phyloP scores from a whole-genome alignment of 2,888 invertebrate species.

The Fabriciana adippe region DNA sequence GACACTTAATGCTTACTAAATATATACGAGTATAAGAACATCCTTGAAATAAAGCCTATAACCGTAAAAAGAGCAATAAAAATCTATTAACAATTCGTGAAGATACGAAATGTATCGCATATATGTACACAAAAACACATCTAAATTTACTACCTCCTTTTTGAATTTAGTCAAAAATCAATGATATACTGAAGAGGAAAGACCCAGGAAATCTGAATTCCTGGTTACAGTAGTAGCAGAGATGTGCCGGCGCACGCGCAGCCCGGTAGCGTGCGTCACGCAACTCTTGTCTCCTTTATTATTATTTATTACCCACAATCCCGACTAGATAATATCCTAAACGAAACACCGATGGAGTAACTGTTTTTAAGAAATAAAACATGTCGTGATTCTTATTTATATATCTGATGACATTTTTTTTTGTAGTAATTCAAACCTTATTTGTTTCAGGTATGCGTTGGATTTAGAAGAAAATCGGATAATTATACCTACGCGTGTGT shows the following conservation, averaged over 20 bases:
- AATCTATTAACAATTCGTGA: no score
- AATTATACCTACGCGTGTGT: no score
- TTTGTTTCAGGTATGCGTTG: slow-evolving; percentile 30
- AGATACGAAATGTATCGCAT: no score
- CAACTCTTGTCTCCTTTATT: slow-evolving; percentile 71
- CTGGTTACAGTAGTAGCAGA: slow-evolving; percentile 12
- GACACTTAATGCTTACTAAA: no score
- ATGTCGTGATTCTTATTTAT: slow-evolving; percentile 27
- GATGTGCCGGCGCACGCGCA: slow-evolving; percentile 31
- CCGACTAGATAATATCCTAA: slow-evolving; percentile 61
- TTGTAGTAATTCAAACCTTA: not conserved
- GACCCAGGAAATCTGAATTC: slow-evolving; percentile 9
- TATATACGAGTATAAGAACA: no score
- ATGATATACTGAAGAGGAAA: not conserved
- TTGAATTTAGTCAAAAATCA: no score
- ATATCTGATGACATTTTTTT: not conserved
- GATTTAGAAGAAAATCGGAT: not conserved
- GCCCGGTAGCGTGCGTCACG: slow-evolving; percentile 76
- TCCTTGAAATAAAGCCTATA: no score
- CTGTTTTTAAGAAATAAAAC: slow-evolving; percentile 44
- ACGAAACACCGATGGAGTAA: slow-evolving; percentile 51
- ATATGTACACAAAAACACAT: no score
- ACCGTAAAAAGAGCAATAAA: no score
- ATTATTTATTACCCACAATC: slow-evolving; percentile 79
- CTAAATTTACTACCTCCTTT: no score